Conservation (phyloP, 2,888 invertebrate genomes). For the Troilus luridus region DNA sequence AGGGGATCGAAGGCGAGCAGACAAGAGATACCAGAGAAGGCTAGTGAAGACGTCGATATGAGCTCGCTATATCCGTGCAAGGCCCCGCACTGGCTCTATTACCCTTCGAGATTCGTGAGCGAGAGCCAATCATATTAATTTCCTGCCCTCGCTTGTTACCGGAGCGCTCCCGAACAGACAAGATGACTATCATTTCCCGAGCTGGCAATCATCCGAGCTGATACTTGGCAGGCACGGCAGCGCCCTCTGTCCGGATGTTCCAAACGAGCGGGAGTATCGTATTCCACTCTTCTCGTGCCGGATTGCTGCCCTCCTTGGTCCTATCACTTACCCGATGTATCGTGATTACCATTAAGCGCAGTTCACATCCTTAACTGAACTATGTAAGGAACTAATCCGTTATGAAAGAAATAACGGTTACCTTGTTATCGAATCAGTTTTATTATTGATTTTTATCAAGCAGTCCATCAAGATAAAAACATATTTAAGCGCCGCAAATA, state of each 20-base stretch:
- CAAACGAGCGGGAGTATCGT: background rate
- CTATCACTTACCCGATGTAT: background rate
- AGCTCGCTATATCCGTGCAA: constrained; percentile 10
- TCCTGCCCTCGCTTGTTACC: constrained; percentile 20
- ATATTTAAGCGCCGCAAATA: no score
- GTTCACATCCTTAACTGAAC: background rate
- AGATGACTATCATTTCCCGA: constrained; percentile 44
- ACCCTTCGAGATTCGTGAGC: background rate
- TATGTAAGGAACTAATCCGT: no score
- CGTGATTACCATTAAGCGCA: background rate
- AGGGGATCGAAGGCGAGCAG: background rate
- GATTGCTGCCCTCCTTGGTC: background rate
- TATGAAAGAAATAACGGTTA: no score
- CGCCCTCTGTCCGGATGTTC: constrained; percentile 28
- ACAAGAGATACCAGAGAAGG: background rate
- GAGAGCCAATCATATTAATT: constrained; percentile 43
- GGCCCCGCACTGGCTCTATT: background rate
- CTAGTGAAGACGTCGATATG: constrained; percentile 5
- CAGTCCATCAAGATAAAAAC: no score
- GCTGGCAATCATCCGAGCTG: background rate
- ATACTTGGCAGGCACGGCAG: constrained; percentile 30
- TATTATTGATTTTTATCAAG: no score
- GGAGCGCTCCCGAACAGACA: constrained; percentile 1
- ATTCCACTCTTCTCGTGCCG: background rate
- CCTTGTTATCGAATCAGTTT: no score